Base-by-base conservation (phyloP, 2,113 vertebrate genomes). In the Hymenochirus boettgeri region DNA sequence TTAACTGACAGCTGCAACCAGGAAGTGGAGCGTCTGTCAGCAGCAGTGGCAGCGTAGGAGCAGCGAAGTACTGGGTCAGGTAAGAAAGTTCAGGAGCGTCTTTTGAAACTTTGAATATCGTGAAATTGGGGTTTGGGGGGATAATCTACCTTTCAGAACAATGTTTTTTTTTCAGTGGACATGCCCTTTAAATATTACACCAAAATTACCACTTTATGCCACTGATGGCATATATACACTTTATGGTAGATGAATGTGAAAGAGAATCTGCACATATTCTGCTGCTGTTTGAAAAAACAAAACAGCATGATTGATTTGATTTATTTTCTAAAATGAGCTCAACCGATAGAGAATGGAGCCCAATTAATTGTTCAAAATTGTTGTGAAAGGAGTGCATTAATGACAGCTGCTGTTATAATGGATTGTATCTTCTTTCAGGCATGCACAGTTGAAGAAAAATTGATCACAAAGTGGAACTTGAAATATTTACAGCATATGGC, bases 291-390 rank as follows among this genome's bases (percentile, higher is more conserved):
- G 67, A 62, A 76, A 76, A 76, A 5, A 5, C 53, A n/a, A 65
- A 57, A 65, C 70, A 77, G 55, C 39, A 74, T 46, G 75, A 71
- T 76, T 77, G 72, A 67, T 82, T 64, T 1, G 0, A 9, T 4
- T 57, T 52, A 33, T 69, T 65, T 71, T 77, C 70, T 35, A 73
- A 73, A 83, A 72, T 64, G 75, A 71, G 64, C 39, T 65, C 52
- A 65, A 52, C 53, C 47, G 37, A 65, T 53, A 19, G 31, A 72
- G 63, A 73, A 62, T 53, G 59, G 70, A 80, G 77, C 72, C 73
- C 31, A 74, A 72, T 74, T 37, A 74, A 37, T 72, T 72, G 27
- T n/a, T 63, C 69, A 71, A 42, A 81, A 75, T 55, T 57, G 73
- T 48, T 35, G 11, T 4, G 33, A 54, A 70, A 57, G 52, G 48